Evolutionary conservation across 1,140 invertebrate genomes (phyloP), one percentile per base, ranked within the genome.

Genomic region (Rhynchophorus ferrugineus): DNA sequence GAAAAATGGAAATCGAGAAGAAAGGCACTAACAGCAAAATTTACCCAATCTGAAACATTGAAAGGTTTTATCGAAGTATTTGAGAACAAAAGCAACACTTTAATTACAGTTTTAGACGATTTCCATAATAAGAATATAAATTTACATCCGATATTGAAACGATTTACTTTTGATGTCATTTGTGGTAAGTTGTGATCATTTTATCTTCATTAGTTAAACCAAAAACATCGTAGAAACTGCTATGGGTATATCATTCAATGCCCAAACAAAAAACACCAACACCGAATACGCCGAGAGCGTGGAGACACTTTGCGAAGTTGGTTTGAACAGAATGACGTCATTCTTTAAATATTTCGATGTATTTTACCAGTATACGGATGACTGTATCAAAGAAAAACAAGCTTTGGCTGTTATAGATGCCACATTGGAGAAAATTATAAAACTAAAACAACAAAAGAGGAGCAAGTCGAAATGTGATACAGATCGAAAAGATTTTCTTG

Each of bases 1-100:
- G 19, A 46, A n/a, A 20, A 49, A 46, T 57, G 56, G 56, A 48
- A 48, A 53, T 18, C 20, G 5, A 46, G 44, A 38, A 53, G 56
- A 44, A 48, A 35, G 41, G 37, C 45, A 5, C 22, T 57, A 18
- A 49, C 49, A 20, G 21, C 49, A 19, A 41, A 44, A 33, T 53
- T 57, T 16, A 44, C 20, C 8, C 45, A 35, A 39, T 13, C 35
- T 1, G 37, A 34, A 2, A 9, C 45, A 9, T 33, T 56, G 3
- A 44, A 18, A 17, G 14, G 16, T 17, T 56, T 52, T 43, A 37
- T 49, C 8, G 11, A 38, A n/a, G 17, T 48, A 11, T 53, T 57
- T 35, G 45, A 57, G 16, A 21, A 41, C 24, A 43, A 48, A 18
- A 34, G 34, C 3, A 35, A 56, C 17, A 20, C 41, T 34, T 24